Evolutionary conservation across 2,888 invertebrate species (phyloP).

Genomic region (Caenorhabditis sp.): DNA sequence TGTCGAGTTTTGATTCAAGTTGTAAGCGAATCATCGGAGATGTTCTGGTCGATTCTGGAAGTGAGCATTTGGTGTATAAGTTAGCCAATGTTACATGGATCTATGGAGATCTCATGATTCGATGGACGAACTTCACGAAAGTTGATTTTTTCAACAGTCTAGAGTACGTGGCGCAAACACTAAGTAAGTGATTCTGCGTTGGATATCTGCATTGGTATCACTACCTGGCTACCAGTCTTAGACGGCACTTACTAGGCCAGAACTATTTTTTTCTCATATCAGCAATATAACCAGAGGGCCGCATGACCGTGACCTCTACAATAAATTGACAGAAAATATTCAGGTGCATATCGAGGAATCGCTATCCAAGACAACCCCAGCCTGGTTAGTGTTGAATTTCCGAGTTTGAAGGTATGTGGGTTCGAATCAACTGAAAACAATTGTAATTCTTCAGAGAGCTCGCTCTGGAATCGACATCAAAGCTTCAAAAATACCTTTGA

Average conservation of each 20-base stretch:
- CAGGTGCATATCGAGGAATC: background rate
- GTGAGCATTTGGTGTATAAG: background rate
- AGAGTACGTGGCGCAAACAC: background rate
- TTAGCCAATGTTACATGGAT: background rate
- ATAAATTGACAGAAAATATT: no score
- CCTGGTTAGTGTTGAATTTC: background rate
- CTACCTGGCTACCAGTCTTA: no score
- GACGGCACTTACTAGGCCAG: no score
- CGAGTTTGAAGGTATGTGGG: background rate
- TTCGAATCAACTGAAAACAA: no score
- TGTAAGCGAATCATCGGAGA: background rate
- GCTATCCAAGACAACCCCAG: background rate
- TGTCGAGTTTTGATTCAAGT: background rate
- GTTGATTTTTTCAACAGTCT: background rate
- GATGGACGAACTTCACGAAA: background rate
- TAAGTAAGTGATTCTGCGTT: no score
- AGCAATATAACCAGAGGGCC: no score
- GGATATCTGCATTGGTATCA: no score
- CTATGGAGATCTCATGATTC: background rate
- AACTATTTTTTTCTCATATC: no score
- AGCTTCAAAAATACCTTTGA: background rate
- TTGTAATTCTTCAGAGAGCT: background rate
- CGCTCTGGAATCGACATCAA: no score
- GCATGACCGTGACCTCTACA: no score
- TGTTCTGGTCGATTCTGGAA: background rate